Evolutionary conservation across 2,797 vertebrate genomes (phyloP).

Genomic region (Sebastes flavidus): DNA sequence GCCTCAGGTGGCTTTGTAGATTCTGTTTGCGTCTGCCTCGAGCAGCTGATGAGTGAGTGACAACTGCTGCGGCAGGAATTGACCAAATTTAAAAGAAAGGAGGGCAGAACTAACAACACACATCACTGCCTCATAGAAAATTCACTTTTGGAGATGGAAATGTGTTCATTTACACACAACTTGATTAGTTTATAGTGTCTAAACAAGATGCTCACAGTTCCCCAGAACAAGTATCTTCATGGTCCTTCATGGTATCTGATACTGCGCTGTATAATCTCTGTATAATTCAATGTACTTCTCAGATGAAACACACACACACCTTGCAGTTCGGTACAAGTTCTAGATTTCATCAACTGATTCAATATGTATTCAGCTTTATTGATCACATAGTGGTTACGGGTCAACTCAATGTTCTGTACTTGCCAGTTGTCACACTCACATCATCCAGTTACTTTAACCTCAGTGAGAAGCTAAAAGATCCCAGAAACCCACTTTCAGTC

Average conservation of each 20-base stretch:
- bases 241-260: background rate
- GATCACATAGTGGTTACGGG: background rate
- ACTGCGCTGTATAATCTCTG: background rate
- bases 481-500: background rate
- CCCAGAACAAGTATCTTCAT: background rate
- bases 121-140: background rate
- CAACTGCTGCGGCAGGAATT: background rate
- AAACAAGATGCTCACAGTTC: background rate
- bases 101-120: background rate
- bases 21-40: background rate
- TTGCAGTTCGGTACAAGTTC: background rate
- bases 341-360: background rate
- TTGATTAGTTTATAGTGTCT: background rate
- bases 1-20: constrained; percentile 2
- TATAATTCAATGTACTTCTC: background rate
- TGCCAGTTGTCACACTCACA: background rate
- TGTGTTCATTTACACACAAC: background rate
- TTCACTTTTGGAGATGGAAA: background rate
- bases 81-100: background rate
- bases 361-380: background rate
- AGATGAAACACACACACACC: background rate
- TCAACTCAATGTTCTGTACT: background rate
- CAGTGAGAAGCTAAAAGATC: background rate
- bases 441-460: background rate
- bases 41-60: background rate